Conservation (phyloP, 2,113 vertebrate species). For the Platysteira castanea region DNA sequence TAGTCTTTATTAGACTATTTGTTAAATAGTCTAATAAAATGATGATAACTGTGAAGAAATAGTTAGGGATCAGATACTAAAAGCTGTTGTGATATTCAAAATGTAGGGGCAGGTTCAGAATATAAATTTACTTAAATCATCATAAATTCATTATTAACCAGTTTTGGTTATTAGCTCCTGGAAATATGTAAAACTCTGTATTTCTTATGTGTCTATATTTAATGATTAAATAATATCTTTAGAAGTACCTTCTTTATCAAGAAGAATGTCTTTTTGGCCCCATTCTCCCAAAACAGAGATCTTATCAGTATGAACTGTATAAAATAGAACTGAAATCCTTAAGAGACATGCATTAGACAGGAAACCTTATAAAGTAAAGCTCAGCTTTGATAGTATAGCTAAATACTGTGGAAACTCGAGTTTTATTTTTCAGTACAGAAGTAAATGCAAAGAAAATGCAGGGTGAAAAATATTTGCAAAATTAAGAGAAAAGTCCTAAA, state of each 20-base stretch:
- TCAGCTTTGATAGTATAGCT: neutral
- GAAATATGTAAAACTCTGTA: neutral
- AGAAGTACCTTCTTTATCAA: neutral
- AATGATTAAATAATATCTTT: neutral
- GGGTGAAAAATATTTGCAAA: neutral
- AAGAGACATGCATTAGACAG: neutral
- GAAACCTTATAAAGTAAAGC: neutral
- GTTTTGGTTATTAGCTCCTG: neutral
- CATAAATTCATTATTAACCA: neutral
- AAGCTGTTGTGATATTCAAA: neutral
- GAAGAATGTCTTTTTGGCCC: neutral
- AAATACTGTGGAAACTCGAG: neutral
- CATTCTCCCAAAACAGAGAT: neutral
- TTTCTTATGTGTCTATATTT: neutral
- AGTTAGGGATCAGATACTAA: neutral
- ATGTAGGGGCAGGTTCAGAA: neutral
- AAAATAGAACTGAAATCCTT: neutral
- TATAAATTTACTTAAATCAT: neutral
- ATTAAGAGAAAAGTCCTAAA: neutral
- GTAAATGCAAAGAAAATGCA: neutral
- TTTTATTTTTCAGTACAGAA: neutral
- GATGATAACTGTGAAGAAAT: neutral
- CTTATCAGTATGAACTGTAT: neutral
- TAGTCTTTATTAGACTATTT: too few relatives aligned
- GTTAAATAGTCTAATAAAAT: conserved; percentile 56